Base-by-base conservation (phyloP, 2,797 vertebrate genomes). In the Rhinoraja longicauda region DNA sequence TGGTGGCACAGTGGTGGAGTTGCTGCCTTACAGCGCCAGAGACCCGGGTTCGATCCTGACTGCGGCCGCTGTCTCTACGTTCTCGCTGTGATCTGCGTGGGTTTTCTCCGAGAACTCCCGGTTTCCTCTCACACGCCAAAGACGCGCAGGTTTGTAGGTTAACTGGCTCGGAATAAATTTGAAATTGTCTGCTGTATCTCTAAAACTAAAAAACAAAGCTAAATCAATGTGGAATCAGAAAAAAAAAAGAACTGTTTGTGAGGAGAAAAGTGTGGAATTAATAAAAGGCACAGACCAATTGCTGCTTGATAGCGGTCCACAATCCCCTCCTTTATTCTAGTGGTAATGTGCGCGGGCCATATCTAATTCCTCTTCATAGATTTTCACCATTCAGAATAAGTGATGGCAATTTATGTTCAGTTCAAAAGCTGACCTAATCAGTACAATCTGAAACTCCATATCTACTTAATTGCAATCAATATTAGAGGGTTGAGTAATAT, bases 381-480 rank as follows among this genome's bases (percentile, higher is more conserved):
- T 26, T 72, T 10, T 92, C 70, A 92, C 24, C 26, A 45, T 53
- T 53, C 39, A 13, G 6, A 13, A 92, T 36, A 75, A 53, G 90
- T 92, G 70, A 92, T 26, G 53, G 57, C 70, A 92, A 53, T 88
- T 88, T 32, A 67, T 73, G 70, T 53, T 92, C 70, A 6, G 67
- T 92, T 53, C 70, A 73, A 12, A 24, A 53, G 67, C 36, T 53
- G 67, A 53, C 21, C 67, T 26, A 73, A 21, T 92, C 39, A 45
- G 13, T 73, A 29, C 13, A 72, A 45, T 29, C 45, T 39, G 45
- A n/a, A 92, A 53, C 39, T 73, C 29, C 29, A 75, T 92, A 92
- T 92, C 39, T 70, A 72, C 70, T 73, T 75, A 73, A 72, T 92
- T 53, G 67, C 70, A 53, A 92, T 92, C 90, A 73, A 73, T 92